Base-by-base conservation (phyloP, 1,140 invertebrate species). In the Leptopilina boulardi region DNA sequence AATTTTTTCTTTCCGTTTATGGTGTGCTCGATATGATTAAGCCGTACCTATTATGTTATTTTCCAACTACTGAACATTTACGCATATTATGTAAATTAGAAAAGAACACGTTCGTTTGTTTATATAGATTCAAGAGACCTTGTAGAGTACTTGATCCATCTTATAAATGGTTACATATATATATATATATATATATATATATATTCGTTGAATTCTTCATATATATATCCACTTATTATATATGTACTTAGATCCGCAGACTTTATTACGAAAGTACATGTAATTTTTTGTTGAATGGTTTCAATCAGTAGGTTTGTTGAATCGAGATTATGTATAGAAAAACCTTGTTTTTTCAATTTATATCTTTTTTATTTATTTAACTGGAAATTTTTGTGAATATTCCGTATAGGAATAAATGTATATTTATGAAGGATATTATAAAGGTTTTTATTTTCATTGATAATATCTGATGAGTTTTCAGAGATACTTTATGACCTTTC, bases 1-100 rank as follows among this genome's bases (percentile, higher is more conserved):
- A 66, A 66, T 66, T 66, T 66, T 66, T 26, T 38, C 23, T 13
- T 30, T 30, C 59, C 21, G 26, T n/a, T 26, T 66, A 66, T 66
- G 59, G 26, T 51, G 47, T 3, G 34, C 34, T 18, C 47, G 47
- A 51, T 30, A 66, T 8, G 15, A 34, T 66, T 66, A 30, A 6
- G 15, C 10, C 10, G n/a, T n/a, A n/a, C 56, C 9, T 23, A 66
- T 34, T 30, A 30, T 66, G 26, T 66, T 66, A 34, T 66, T 30
- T 66, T 26, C 59, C 26, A 9, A 30, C 59, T 66, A n/a, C 5
- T 11, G 26, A 66, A 66, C 26, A 66, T 66, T 66, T 34, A 66
- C 23, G 23, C 59, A 30, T 23, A 6, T 66, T 66, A 66, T 30
- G 59, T 30, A 66, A 66, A 66, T n/a, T 26, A n/a, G 59, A 26